Base-by-base conservation (phyloP, 2,113 vertebrate genomes). In the Hipposideros armiger region DNA sequence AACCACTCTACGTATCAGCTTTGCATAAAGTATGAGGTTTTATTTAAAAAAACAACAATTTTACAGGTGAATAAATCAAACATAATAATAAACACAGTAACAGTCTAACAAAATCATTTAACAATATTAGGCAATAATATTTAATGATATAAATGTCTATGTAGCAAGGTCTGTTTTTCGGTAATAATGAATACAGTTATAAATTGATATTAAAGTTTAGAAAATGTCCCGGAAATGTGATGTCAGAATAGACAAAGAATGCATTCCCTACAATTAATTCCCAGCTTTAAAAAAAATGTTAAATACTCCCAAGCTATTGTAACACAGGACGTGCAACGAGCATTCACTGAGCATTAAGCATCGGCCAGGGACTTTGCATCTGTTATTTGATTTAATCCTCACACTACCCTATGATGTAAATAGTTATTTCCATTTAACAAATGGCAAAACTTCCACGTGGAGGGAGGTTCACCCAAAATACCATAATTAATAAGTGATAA, bases 351-450 rank as follows among this genome's bases (percentile, higher is more conserved):
- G 26, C 8, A 30, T 40, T 15, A 13, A 84, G 32, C 19, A 67
- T 40, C 40, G 80, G 54, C 22, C 52, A 90, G 17, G 86, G 20
- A 36, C 47, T 87, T 24, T 42, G 15, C 32, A 56, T 69, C 14
- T 50, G 16, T 62, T 90, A 11, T 72, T 40, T 47, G 22, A 47
- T 40, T 95, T 70, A 45, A 60, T 78, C 24, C 42, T 91, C 45
- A 56, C 26, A 72, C 17, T 2, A 72, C 19, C 47, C n/a, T 85
- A 20, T 66, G 54, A 67, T 40, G 11, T 30, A 87, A 6, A 32
- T 66, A 90, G 14, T 58, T 95, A 67, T 80, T 88, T 91, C 42
- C 36, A 80, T 14, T 83, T 78, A 90, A 87, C 16, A 67, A 85
- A 89, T 60, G 7, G 42, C 26, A 90, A 76, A 76, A 81, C 16